Evolutionary conservation across 2,888 invertebrate genomes (phyloP).

Genomic region (Chirona hameri): DNA sequence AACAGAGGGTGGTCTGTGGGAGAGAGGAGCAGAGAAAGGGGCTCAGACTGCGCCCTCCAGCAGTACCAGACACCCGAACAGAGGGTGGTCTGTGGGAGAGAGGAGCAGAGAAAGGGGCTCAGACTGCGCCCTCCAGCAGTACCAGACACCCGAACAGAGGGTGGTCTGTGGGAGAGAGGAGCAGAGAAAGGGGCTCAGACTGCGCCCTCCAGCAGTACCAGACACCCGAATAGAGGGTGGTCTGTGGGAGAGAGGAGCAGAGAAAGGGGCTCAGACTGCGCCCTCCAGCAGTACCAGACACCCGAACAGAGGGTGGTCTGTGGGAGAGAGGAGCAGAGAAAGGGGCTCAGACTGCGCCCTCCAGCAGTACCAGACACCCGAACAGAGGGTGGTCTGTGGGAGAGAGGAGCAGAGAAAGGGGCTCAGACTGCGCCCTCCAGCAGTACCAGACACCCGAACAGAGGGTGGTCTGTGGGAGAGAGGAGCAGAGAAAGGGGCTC

Average conservation of each 20-base stretch:
- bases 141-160: not conserved
- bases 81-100: not conserved
- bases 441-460: not conserved
- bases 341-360: too few relatives aligned
- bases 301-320: not conserved
- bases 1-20: not conserved
- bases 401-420: too few relatives aligned
- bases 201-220: not conserved
- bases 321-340: too few relatives aligned
- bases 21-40: too few relatives aligned
- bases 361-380: not conserved
- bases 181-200: too few relatives aligned
- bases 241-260: not conserved
- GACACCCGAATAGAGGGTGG: not conserved
- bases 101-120: too few relatives aligned
- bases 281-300: not conserved
- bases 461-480: not conserved
- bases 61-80: not conserved
- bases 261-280: too few relatives aligned
- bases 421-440: not conserved
- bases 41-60: not conserved
- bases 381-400: not conserved
- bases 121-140: not conserved
- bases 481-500: too few relatives aligned
- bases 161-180: not conserved